phyloP scores from a whole-genome alignment of 1,140 invertebrate genomes.

The Cydia amplana region DNA sequence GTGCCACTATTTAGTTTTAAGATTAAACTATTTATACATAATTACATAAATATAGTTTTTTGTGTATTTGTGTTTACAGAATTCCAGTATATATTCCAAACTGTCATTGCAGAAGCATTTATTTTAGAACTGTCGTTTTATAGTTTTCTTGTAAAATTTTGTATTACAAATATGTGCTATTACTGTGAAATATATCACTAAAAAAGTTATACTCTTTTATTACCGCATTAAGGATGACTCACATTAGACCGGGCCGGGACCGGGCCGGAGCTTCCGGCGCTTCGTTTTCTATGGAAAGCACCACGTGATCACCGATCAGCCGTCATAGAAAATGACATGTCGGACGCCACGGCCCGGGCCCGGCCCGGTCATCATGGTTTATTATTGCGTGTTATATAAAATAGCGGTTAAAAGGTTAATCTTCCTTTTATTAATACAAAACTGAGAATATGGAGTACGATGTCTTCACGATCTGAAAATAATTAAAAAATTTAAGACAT shows the following conservation, averaged over 20 bases:
- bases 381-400: too few relatives aligned
- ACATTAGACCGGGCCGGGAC: too few relatives aligned
- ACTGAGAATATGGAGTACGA: constrained; percentile 64
- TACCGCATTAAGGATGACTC: not conserved
- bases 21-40: not conserved
- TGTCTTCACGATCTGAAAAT: constrained; percentile 62
- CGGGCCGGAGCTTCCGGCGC: too few relatives aligned
- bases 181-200: not conserved
- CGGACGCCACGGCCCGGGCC: too few relatives aligned
- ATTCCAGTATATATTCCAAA: constrained; percentile 10
- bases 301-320: too few relatives aligned
- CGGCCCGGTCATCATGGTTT: too few relatives aligned
- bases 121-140: constrained; percentile 1
- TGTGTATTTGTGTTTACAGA: not conserved
- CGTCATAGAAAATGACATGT: too few relatives aligned
- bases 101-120: constrained; percentile 23
- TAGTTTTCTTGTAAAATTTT: constrained; percentile 15
- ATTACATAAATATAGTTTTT: not conserved
- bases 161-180: not conserved
- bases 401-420: too few relatives aligned
- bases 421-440: constrained; percentile 41
- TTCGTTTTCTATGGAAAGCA: too few relatives aligned
- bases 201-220: not conserved
- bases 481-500: constrained; percentile 14
- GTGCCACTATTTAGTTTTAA: constrained; percentile 28